Conservation (phyloP, 1,140 invertebrate genomes). For the Polypedilum vanderplanki region DNA sequence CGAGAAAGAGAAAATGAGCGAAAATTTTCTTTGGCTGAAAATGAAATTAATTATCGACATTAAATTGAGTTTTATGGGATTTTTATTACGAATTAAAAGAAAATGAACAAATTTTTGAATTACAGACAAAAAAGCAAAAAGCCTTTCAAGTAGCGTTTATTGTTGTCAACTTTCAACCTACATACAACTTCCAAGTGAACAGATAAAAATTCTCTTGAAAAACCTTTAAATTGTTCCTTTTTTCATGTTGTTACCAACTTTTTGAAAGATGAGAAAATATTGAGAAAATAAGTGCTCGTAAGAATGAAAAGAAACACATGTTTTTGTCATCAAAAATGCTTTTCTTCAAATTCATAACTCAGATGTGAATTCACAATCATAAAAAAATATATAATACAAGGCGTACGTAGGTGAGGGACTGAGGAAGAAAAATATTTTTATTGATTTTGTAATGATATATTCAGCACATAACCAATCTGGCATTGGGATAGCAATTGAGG, state of each 20-base stretch:
- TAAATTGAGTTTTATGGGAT: conserved; percentile 17
- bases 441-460: conserved; percentile 20
- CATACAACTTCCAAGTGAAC: too few species aligned
- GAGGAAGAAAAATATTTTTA: not conserved
- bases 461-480: conserved; percentile 9
- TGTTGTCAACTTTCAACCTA: too few species aligned
- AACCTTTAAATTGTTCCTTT: too few species aligned
- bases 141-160: too few species aligned
- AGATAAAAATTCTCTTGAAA: too few species aligned
- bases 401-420: too few species aligned
- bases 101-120: not conserved
- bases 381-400: too few species aligned
- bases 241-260: too few species aligned
- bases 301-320: conserved; percentile 1
- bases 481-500: not conserved
- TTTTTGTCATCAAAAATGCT: not conserved
- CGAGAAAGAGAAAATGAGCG: not conserved
- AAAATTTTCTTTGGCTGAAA: not conserved
- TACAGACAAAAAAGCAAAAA: too few species aligned
- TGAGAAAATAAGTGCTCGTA: not conserved
- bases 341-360: not conserved
- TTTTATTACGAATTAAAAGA: conserved; percentile 22
- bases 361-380: too few species aligned
- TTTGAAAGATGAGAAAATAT: too few species aligned
- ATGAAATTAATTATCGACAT: conserved; percentile 25